Percentiles rank a stretch among this genome's conserved stretches.
phyloP scores from a whole-genome alignment of 1,140 invertebrate species.

The Caenorhabditis brenneri region DNA sequence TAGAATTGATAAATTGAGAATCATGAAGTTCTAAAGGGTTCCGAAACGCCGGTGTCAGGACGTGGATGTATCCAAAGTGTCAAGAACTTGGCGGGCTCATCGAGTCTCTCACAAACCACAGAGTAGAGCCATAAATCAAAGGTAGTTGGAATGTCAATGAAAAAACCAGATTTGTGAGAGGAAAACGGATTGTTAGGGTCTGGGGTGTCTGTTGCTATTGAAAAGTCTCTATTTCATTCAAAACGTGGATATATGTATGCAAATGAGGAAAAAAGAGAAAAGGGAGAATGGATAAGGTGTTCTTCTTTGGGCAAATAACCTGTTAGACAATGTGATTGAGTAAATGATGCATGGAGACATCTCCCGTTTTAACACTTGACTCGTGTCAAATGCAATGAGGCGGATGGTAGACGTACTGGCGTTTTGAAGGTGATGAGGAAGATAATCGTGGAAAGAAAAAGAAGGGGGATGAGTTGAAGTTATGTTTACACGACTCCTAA shows the following conservation, averaged over 20 bases:
- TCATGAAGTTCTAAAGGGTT: neutral
- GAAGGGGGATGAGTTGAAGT: neutral
- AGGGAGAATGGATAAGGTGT: neutral
- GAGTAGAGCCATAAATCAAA: slow-evolving; percentile 32
- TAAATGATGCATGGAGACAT: slow-evolving; percentile 35
- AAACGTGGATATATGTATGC: slow-evolving; percentile 23
- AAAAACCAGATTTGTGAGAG: neutral
- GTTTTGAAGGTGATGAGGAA: slow-evolving; percentile 14
- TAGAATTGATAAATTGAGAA: neutral
- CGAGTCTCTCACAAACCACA: neutral
- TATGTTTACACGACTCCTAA: slow-evolving; percentile 25
- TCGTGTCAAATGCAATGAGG: slow-evolving; percentile 26
- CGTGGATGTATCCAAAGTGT: slow-evolving; percentile 3
- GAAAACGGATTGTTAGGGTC: neutral
- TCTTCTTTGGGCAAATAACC: slow-evolving; percentile 19
- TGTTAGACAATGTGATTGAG: slow-evolving; percentile 38
- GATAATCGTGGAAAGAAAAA: neutral
- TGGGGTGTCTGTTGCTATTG: neutral
- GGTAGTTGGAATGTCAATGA: slow-evolving; percentile 36
- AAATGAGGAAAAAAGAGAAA: slow-evolving; percentile 8
- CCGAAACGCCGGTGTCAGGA: neutral
- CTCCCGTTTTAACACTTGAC: slow-evolving; percentile 33
- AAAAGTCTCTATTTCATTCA: neutral
- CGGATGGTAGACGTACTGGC: slow-evolving; percentile 5
- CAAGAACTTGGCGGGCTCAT: neutral